Evolutionary conservation across 2,797 vertebrate genomes (phyloP).

Genomic region (Aplochiton taeniatus): DNA sequence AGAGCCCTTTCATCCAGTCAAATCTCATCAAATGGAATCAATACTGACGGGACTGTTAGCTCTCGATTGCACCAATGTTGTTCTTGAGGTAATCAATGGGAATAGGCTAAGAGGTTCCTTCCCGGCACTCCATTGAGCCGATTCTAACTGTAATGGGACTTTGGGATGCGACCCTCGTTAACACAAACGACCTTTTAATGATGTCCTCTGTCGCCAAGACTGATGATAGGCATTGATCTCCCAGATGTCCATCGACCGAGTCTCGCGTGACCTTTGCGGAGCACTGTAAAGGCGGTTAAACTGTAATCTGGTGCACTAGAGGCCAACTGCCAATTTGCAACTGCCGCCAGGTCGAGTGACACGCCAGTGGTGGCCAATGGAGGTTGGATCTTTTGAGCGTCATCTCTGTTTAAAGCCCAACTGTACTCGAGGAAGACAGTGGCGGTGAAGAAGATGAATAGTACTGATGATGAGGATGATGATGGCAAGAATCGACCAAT

Average conservation of each 20-base stretch:
- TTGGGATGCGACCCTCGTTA: constrained; percentile 1
- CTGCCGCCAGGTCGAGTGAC: neutral
- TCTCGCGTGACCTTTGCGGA: neutral
- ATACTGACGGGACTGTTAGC: constrained; percentile 34
- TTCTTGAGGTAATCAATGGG: constrained; percentile 57
- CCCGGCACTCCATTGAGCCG: constrained; percentile 43
- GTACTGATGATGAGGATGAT: constrained; percentile 28
- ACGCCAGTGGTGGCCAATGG: neutral
- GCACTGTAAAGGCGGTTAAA: constrained; percentile 50
- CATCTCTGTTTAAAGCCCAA: too few relatives aligned
- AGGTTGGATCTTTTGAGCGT: too few relatives aligned
- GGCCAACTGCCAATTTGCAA: too few relatives aligned
- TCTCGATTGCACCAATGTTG: constrained; percentile 28
- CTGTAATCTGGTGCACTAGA: constrained; percentile 28
- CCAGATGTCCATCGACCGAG: constrained; percentile 1
- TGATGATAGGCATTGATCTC: constrained; percentile 62
- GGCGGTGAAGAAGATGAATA: neutral
- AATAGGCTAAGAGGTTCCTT: constrained; percentile 7
- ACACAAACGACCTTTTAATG: constrained; percentile 11
- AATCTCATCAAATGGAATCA: constrained; percentile 10
- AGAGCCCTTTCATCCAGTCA: constrained; percentile 8
- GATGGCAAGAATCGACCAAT: neutral
- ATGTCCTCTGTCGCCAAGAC: constrained; percentile 3
- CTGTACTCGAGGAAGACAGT: constrained; percentile 1
- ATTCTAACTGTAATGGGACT: neutral